A percentile compares a stretch with the other conserved stretches of the same genome.
Evolutionary conservation across 2,797 vertebrate species (phyloP).

Genomic region (Rhadinocentrus ornatus): DNA sequence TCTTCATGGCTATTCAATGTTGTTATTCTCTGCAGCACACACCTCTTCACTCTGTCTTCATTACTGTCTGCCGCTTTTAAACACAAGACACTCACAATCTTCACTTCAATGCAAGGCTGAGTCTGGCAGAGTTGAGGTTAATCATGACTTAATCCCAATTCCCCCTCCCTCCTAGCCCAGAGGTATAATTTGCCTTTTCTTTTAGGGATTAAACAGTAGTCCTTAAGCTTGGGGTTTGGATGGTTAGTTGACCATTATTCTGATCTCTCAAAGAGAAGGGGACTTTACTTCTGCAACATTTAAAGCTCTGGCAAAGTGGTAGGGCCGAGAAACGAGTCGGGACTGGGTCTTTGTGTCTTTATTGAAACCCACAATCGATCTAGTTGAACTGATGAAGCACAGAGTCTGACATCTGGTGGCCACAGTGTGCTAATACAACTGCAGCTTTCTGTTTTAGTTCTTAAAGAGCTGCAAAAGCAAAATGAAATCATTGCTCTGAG

Average conservation of each 20-base stretch:
- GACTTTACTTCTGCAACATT: not conserved
- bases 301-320: too few species aligned
- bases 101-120: not conserved
- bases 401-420: conserved; percentile 75
- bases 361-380: not conserved
- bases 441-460: not conserved
- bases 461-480: not conserved
- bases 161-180: too few species aligned
- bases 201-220: not conserved
- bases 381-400: conserved; percentile 17
- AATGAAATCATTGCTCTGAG: not conserved
- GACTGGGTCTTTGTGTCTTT: not conserved
- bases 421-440: conserved; percentile 37
- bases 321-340: not conserved
- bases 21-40: conserved; percentile 5
- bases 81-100: not conserved
- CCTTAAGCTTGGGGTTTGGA: not conserved
- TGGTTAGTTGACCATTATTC: too few species aligned
- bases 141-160: not conserved
- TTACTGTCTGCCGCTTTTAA: not conserved
- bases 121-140: not conserved
- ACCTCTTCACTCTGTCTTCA: not conserved
- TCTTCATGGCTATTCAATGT: conserved; percentile 18
- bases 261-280: too few species aligned
- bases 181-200: too few species aligned